Base-by-base conservation (phyloP, 1,140 invertebrate genomes). In the Drosophila punjabiensis region DNA sequence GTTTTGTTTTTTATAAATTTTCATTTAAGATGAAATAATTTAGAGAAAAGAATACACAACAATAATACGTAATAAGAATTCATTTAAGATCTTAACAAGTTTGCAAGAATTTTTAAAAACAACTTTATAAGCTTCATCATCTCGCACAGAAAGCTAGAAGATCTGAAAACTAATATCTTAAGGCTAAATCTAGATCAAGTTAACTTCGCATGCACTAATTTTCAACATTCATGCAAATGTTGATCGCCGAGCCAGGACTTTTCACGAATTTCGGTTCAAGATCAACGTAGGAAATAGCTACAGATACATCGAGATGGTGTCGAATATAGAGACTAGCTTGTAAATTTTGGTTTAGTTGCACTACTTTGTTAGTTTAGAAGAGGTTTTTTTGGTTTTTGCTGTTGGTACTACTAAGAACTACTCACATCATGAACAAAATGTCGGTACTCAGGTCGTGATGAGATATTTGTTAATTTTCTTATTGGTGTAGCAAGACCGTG, bases 401-500 rank as follows among this genome's bases (percentile, higher is more conserved):
- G 76, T 78, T 85, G 67, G 68, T 70, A 73, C 79, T 73, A 73
- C 79, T 88, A 92, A 88, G 74, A 84, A 85, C 91, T 93, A 93
- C 93, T 93, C 92, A 93, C 92, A 88, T 93, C 93, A 85, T 93
- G 90, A 87, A 93, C 77, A 93, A 93, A 93, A 89, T 93, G 92
- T 90, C 92, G 93, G 78, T 93, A 92, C 91, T 93, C 92, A 77
- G 93, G 93, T 86, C 93, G 91, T 92, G 93, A 92, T 92, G 92
- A 93, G 58, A 93, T 93, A 91, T 93, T 93, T 90, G 89, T 92
- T 86, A 93, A 71, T 93, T 93, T 93, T 93, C 93, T 92, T 88
- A 93, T 92, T 82, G 93, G 93, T 85, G 93, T 93, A 18, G 93
- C 93, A 84, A 93, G 92, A 93, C 92, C 92, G 79, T 93, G 92